These are phyloP conservation scores for Molossus alvarezi DNA, from an alignment of 2,797 vertebrate genomes.

Conservation along the genomic window DNA sequence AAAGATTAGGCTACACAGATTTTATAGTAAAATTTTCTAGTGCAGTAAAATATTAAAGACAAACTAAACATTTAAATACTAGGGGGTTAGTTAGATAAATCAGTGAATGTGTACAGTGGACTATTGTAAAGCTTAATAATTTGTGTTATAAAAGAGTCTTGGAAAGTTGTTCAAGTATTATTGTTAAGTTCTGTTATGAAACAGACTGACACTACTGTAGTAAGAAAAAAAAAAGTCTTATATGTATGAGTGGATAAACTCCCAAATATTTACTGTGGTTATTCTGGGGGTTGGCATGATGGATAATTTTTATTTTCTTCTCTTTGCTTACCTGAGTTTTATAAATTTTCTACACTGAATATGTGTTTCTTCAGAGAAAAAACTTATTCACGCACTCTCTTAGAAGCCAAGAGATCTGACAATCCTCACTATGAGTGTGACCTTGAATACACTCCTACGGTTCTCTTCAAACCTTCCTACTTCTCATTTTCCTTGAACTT, in stretches of 20 bases:
- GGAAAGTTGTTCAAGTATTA: conserved; percentile 63
- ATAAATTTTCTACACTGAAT: conserved; percentile 51
- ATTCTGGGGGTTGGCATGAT: conserved; percentile 66
- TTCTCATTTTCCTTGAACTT: not conserved
- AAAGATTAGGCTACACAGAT: not conserved
- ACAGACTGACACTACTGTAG: conserved; percentile 41
- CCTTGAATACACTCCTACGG: not conserved
- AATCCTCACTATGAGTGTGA: not conserved
- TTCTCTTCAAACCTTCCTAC: not conserved
- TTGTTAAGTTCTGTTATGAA: conserved; percentile 57
- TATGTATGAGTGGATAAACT: conserved; percentile 39
- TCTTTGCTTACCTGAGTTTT: conserved; percentile 68
- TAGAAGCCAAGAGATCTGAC: not conserved
- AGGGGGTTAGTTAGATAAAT: conserved; percentile 35
- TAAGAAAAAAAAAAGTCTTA: conserved; percentile 36
- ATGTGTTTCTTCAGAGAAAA: not conserved
- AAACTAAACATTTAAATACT: conserved; percentile 57
- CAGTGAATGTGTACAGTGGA: not conserved
- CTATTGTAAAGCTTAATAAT: conserved; percentile 38
- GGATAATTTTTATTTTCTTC: conserved; percentile 58
- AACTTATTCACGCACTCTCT: not conserved
- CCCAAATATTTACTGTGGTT: conserved; percentile 65
- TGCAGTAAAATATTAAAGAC: conserved; percentile 65
- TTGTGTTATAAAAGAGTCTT: conserved; percentile 35
- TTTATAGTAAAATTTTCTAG: conserved; percentile 63